Percentiles rank a stretch among this genome's conserved stretches.
Conservation (phyloP, 2,113 vertebrate species). For the Lepidothrix coronata region DNA sequence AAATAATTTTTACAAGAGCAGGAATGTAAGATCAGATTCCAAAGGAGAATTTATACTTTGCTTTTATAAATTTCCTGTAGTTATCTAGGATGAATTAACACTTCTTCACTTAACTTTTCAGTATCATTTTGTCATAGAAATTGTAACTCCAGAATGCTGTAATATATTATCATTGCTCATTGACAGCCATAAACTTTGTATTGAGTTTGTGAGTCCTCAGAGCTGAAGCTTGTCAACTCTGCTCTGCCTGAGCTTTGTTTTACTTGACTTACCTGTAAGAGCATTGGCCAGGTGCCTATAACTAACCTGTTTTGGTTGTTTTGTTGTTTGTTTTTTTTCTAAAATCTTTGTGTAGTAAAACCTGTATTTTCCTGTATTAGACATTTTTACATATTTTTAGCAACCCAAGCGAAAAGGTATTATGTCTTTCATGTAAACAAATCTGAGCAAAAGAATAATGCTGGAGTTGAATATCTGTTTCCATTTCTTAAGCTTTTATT, state of each 20-base stretch:
- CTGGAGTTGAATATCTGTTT: neutral
- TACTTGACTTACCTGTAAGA: neutral
- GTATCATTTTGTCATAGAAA: neutral
- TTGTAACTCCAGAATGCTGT: neutral
- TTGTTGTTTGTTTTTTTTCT: neutral
- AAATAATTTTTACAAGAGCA: neutral
- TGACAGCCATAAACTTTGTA: neutral
- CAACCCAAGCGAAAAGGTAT: neutral
- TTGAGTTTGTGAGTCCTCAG: neutral
- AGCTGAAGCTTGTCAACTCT: neutral
- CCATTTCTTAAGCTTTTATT: neutral
- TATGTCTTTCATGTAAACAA: neutral
- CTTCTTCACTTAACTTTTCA: neutral
- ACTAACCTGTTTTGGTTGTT: neutral
- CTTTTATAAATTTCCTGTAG: neutral
- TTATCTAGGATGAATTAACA: neutral
- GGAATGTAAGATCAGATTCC: neutral
- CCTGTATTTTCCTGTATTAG: neutral
- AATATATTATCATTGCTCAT: neutral
- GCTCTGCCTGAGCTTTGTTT: neutral
- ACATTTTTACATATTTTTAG: neutral
- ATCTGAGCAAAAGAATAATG: rapidly evolving
- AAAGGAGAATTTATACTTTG: neutral
- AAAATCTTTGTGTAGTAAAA: neutral
- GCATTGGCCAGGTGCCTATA: neutral